These are phyloP conservation scores for Gnathonemus longibarbis DNA, from an alignment of 2,113 vertebrate genomes.

Conservation along the genomic window DNA sequence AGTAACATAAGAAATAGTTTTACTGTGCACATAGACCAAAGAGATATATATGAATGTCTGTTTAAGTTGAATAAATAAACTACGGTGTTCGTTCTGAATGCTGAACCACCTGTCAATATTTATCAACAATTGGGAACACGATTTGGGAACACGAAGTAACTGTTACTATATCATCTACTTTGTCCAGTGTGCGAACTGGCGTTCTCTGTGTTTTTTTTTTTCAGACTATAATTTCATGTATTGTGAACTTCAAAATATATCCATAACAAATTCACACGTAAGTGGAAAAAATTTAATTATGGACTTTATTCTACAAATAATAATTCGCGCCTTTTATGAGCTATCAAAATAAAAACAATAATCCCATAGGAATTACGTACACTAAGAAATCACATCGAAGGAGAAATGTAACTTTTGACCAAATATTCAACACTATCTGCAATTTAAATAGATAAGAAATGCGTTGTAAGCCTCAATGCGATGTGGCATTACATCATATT, in stretches of 20 bases:
- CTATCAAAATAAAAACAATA: conserved; percentile 58
- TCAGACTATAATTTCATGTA: background rate
- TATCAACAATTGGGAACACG: conserved; percentile 8
- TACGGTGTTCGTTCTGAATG: background rate
- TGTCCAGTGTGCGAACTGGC: background rate
- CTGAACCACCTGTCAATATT: conserved; percentile 23
- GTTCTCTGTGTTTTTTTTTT: background rate
- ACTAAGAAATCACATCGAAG: conserved; percentile 51
- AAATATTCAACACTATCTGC: conserved; percentile 65
- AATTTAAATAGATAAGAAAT: conserved; percentile 59
- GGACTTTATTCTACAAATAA: conserved; percentile 63
- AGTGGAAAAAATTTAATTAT: conserved; percentile 26
- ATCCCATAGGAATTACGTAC: conserved; percentile 60
- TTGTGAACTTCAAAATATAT: background rate
- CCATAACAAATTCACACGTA: conserved; percentile 23
- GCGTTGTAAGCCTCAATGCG: conserved; percentile 61
- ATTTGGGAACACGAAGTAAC: background rate
- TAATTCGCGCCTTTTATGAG: conserved; percentile 57
- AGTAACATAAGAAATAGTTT: conserved; percentile 11
- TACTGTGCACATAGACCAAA: background rate
- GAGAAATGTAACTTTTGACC: conserved; percentile 62
- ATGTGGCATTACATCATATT: conserved; percentile 68
- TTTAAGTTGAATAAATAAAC: background rate
- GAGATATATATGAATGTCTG: background rate
- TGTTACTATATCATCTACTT: background rate